These are phyloP conservation scores for Coecobrya sp. DNA, from an alignment of 2,888 invertebrate species.

Conservation along the genomic window DNA sequence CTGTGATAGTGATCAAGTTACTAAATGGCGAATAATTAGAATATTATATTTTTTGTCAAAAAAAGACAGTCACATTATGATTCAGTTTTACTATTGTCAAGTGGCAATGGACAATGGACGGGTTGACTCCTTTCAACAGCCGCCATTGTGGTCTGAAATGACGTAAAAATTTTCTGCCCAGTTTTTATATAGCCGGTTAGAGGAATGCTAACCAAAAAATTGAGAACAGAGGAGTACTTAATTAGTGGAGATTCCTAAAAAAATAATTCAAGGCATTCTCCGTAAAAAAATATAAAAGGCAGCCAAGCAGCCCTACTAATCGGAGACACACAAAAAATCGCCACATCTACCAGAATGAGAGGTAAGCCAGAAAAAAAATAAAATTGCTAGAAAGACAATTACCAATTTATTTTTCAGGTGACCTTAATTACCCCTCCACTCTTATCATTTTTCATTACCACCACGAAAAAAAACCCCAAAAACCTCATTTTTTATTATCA, in stretches of 20 bases:
- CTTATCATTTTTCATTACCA: neutral
- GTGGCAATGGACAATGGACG: neutral
- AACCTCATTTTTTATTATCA: neutral
- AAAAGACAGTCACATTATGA: neutral
- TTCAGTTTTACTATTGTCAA: neutral
- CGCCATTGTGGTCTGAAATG: constrained; percentile 34
- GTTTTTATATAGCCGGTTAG: too few species aligned
- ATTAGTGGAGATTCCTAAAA: too few species aligned
- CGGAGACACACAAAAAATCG: too few species aligned
- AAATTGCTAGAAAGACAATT: neutral
- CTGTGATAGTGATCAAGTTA: neutral
- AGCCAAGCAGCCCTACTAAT: neutral
- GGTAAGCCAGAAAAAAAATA: neutral
- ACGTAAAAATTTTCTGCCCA: too few species aligned
- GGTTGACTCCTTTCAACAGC: neutral
- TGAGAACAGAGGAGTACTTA: too few species aligned
- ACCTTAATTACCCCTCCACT: constrained; percentile 2
- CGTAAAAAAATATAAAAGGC: neutral
- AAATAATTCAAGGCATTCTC: too few species aligned
- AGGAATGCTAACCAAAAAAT: neutral
- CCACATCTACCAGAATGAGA: neutral
- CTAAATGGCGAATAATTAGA: neutral
- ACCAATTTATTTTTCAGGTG: neutral
- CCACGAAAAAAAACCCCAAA: neutral
- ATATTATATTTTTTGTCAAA: neutral